Conservation (phyloP, 2,797 vertebrate species). For the Chelmon rostratus region DNA sequence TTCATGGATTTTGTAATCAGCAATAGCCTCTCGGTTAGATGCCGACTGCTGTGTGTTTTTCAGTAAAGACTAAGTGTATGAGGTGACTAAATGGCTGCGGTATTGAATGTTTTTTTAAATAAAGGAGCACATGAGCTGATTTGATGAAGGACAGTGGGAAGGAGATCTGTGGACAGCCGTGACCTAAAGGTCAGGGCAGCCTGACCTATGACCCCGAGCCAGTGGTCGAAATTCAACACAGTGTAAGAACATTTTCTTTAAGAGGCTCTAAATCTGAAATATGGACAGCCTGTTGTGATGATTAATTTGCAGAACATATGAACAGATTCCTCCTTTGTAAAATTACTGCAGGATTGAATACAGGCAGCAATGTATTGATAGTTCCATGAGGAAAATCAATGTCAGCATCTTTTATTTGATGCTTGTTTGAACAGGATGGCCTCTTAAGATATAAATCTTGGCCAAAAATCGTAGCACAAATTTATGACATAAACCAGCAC, state of each 20-base stretch:
- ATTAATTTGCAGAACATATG: not conserved
- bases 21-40: constrained; percentile 51
- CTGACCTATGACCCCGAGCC: constrained; percentile 4
- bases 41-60: constrained; percentile 40
- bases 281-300: not conserved
- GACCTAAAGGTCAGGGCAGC: constrained; percentile 8
- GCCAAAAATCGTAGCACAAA: not conserved
- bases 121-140: constrained; percentile 35
- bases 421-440: not conserved
- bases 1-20: constrained; percentile 82
- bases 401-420: constrained; percentile 13
- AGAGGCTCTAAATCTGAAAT: not conserved
- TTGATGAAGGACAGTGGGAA: constrained; percentile 34
- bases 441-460: not conserved
- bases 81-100: constrained; percentile 38
- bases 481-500: not conserved
- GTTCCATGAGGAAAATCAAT: constrained; percentile 2
- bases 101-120: constrained; percentile 59
- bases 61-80: constrained; percentile 40
- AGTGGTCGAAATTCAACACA: not conserved
- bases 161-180: constrained; percentile 22
- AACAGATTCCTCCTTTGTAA: not conserved
- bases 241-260: not conserved
- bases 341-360: not conserved
- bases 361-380: constrained; percentile 7